Evolutionary conservation across 1,140 invertebrate genomes (phyloP).

Genomic region (Drosophila arawakana): DNA sequence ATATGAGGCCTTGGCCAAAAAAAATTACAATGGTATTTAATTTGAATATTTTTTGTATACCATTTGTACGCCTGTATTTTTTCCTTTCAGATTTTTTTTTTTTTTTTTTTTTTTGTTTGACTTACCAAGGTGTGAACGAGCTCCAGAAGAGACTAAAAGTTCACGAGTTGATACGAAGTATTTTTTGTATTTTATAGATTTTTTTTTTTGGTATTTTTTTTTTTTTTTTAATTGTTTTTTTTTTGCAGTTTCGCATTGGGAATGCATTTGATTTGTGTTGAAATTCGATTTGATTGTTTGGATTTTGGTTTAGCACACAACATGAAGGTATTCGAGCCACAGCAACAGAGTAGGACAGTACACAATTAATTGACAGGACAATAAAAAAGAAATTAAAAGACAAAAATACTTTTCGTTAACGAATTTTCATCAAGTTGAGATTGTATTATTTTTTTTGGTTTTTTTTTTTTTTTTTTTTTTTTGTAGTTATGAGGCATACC

Average conservation of each 20-base stretch:
- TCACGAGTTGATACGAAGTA: constrained; percentile 76
- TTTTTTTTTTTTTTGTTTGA: constrained; percentile 64
- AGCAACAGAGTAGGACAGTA: constrained; percentile 86
- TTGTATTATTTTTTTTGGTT: constrained; percentile 34
- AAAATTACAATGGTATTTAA: constrained; percentile 47
- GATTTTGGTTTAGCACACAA: constrained; percentile 79
- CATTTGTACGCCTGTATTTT: constrained; percentile 63
- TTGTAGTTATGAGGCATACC: constrained; percentile 45
- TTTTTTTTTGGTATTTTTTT: constrained; percentile 44
- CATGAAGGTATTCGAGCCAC: constrained; percentile 85
- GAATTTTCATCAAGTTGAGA: constrained; percentile 71
- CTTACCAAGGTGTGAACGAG: constrained; percentile 98
- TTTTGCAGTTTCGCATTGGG: constrained; percentile 55
- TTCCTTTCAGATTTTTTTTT: constrained; percentile 51
- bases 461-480: constrained; percentile 34
- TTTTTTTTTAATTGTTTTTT: constrained; percentile 49
- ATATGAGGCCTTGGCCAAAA: constrained; percentile 37
- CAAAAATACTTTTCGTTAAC: constrained; percentile 83
- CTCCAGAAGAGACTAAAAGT: constrained; percentile 96
- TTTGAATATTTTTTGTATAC: constrained; percentile 41
- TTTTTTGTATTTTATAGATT: constrained; percentile 55
- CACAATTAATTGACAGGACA: constrained; percentile 87
- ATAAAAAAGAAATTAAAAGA: constrained; percentile 84
- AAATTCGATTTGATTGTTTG: constrained; percentile 64
- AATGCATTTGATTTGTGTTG: constrained; percentile 71